These are phyloP conservation scores for Amiota minor DNA, from an alignment of 2,888 invertebrate genomes.

Conservation along the genomic window DNA sequence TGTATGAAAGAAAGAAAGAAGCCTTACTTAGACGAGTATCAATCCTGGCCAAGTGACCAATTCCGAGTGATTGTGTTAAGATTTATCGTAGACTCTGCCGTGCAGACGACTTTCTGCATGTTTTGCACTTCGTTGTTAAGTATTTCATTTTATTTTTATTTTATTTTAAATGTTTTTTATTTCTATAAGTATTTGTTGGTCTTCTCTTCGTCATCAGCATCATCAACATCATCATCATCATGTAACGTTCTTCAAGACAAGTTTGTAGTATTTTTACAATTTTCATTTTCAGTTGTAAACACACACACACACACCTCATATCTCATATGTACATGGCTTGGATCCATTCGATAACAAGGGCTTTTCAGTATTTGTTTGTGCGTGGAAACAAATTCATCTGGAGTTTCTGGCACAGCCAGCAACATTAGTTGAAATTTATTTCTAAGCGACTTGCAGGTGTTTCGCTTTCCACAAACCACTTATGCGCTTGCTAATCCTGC, in stretches of 20 bases:
- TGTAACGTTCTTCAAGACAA: conserved; percentile 13
- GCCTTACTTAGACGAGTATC: conserved; percentile 52
- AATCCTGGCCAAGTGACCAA: conserved; percentile 27
- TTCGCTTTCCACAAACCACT: conserved; percentile 61
- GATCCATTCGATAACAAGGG: not conserved
- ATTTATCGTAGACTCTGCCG: conserved; percentile 26
- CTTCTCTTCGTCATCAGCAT: too few species aligned
- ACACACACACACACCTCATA: not conserved
- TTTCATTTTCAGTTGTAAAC: not conserved
- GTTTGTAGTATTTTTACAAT: not conserved
- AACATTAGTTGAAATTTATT: not conserved
- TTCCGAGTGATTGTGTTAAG: conserved; percentile 29
- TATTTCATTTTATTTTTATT: not conserved
- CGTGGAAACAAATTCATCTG: conserved; percentile 11
- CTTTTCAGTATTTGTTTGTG: not conserved
- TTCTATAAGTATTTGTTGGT: conserved; percentile 35
- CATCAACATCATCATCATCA: not conserved
- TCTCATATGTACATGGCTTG: not conserved
- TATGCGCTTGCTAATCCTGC: conserved; percentile 26
- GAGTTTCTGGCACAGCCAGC: not conserved
- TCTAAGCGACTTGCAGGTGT: conserved; percentile 57
- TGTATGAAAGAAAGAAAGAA: conserved; percentile 35
- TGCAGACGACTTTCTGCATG: conserved; percentile 4
- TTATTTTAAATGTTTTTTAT: conserved; percentile 3
- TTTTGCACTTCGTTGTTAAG: conserved; percentile 16